A percentile compares a stretch with the other conserved stretches of the same genome.
These are phyloP conservation scores for Scatophagus argus DNA, from an alignment of 2,113 vertebrate species.

Conservation along the genomic window DNA sequence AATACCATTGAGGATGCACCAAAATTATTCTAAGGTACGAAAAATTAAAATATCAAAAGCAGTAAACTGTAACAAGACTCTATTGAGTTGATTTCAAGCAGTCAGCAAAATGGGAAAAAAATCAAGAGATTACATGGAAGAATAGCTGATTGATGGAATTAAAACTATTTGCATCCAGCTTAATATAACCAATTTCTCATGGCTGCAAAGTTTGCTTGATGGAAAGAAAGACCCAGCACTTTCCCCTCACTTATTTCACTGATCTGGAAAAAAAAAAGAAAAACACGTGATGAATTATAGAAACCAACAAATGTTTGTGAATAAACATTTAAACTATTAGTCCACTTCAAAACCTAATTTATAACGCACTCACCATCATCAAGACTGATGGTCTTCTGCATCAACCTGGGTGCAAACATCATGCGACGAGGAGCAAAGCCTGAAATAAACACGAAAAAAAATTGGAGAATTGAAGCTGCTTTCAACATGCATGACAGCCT, in stretches of 20 bases:
- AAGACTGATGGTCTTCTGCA: constrained; percentile 32
- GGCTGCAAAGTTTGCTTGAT: neutral
- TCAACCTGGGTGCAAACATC: constrained; percentile 33
- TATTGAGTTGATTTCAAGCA: constrained; percentile 30
- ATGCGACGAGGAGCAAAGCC: neutral
- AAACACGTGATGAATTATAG: constrained; percentile 15
- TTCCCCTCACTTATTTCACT: constrained; percentile 2
- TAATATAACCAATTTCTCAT: neutral
- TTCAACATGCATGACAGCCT: neutral
- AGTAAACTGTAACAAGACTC: constrained; percentile 21
- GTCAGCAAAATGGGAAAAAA: constrained; percentile 8
- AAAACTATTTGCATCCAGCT: neutral
- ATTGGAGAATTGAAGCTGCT: neutral
- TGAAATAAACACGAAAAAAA: neutral
- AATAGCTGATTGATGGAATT: neutral
- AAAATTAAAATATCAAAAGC: constrained; percentile 4
- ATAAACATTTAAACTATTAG: neutral
- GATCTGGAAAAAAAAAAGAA: constrained; percentile 56
- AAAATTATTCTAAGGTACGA: neutral
- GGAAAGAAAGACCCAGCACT: neutral
- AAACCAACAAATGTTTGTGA: neutral
- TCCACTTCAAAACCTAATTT: neutral
- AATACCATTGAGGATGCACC: constrained; percentile 18
- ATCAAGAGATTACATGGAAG: constrained; percentile 3
- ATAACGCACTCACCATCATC: constrained; percentile 45